phyloP scores from a whole-genome alignment of 2,888 invertebrate genomes.

The Drosophila macrospina region DNA sequence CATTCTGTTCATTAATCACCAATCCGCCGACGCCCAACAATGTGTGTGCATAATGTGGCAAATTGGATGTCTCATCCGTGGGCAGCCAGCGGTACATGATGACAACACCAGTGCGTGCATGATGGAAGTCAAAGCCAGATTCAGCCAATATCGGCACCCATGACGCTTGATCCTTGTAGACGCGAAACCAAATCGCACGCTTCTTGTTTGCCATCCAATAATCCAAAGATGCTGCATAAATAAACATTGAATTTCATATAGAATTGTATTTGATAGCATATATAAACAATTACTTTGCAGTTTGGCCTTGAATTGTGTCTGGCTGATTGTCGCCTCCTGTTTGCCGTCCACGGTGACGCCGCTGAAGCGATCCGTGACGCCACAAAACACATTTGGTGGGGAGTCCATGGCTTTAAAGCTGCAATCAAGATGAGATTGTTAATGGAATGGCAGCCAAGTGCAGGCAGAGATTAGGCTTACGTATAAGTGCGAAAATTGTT shows the following conservation, averaged over 20 bases:
- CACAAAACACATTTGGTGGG: slow-evolving; percentile 85
- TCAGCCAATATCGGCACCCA: slow-evolving; percentile 92
- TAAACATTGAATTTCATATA: too few species aligned
- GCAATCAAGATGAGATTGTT: background rate
- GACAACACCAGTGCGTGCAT: slow-evolving; percentile 92
- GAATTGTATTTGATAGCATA: background rate
- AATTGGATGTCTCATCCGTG: slow-evolving; percentile 87
- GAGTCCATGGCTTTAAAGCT: slow-evolving; percentile 70
- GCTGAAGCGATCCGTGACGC: slow-evolving; percentile 88
- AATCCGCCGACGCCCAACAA: slow-evolving; percentile 94
- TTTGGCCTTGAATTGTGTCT: slow-evolving; percentile 86
- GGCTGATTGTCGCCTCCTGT: slow-evolving; percentile 82
- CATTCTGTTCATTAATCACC: slow-evolving; percentile 89
- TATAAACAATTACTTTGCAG: slow-evolving; percentile 37
- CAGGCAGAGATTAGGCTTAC: slow-evolving; percentile 32
- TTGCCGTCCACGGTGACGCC: slow-evolving; percentile 89
- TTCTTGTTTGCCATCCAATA: slow-evolving; percentile 89
- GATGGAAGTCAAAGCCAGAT: slow-evolving; percentile 94
- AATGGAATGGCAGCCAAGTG: background rate
- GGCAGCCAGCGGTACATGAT: slow-evolving; percentile 94
- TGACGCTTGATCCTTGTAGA: slow-evolving; percentile 89
- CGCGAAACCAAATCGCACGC: slow-evolving; percentile 93
- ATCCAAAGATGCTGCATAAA: slow-evolving; percentile 88
- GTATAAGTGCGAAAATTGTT: slow-evolving; percentile 12
- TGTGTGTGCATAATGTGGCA: slow-evolving; percentile 92